These are phyloP conservation scores for Nasua narica DNA, from an alignment of 2,797 vertebrate species.

Conservation along the genomic window DNA sequence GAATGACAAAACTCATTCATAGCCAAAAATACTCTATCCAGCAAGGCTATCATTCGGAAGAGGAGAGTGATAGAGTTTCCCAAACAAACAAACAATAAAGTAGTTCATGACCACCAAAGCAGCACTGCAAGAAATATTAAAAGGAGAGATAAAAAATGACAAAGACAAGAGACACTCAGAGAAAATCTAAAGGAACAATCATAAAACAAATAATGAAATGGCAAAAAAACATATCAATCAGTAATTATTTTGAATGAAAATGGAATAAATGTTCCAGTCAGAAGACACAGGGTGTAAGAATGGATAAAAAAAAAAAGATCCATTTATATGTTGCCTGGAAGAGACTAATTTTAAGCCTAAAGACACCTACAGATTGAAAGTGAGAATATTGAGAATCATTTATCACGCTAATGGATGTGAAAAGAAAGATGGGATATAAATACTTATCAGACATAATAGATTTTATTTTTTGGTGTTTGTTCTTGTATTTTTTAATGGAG, in stretches of 20 bases:
- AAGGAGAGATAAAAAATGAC: not conserved
- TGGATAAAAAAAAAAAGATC: not conserved
- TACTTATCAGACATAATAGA: not conserved
- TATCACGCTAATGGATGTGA: not conserved
- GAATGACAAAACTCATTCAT: not conserved
- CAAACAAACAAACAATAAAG: not conserved
- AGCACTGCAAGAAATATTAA: not conserved
- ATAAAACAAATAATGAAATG: not conserved
- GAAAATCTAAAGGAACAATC: not conserved
- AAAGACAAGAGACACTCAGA: not conserved
- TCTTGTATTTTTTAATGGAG: not conserved
- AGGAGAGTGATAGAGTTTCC: not conserved
- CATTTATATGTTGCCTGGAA: not conserved
- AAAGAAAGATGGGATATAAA: not conserved
- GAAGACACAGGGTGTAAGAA: not conserved
- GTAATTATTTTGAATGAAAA: not conserved
- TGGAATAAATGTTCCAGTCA: not conserved
- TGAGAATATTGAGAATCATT: not conserved
- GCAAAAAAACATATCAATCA: not conserved
- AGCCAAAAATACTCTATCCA: not conserved
- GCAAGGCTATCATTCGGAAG: not conserved
- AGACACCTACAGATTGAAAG: not conserved
- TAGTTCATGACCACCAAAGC: not conserved
- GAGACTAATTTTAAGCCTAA: not conserved
- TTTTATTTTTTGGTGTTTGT: not conserved